Percentiles rank a stretch among this genome's conserved stretches.
These are phyloP conservation scores for Bradypus variegatus DNA, from an alignment of 2,797 vertebrate genomes.

Conservation along the genomic window DNA sequence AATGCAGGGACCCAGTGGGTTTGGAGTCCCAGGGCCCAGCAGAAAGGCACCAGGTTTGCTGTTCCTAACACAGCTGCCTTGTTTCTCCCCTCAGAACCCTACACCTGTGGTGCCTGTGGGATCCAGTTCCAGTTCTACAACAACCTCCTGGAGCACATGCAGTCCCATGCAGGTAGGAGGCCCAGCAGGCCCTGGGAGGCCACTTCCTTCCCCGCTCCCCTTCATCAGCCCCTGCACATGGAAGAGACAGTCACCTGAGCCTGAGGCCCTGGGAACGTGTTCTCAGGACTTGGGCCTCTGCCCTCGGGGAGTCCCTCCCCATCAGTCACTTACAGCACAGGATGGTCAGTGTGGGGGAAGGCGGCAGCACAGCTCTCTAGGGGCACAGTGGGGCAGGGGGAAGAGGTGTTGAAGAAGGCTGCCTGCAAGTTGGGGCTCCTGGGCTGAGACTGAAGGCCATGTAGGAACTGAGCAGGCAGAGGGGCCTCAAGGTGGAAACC, in stretches of 20 bases:
- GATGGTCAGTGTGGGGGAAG: background rate
- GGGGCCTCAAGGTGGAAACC: rapidly evolving
- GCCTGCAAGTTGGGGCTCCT: background rate
- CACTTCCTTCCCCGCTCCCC: background rate
- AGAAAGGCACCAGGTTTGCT: background rate
- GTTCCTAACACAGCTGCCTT: slow-evolving; percentile 62
- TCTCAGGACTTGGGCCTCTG: background rate
- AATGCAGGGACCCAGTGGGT: background rate
- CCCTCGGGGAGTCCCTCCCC: background rate
- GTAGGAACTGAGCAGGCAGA: background rate
- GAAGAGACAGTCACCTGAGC: background rate
- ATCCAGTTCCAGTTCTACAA: slow-evolving; percentile 99
- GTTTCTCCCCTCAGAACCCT: slow-evolving; percentile 90
- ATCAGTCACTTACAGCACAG: no score
- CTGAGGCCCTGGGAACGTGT: background rate
- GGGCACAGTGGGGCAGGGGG: background rate
- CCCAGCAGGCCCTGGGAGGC: background rate
- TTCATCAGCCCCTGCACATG: no score
- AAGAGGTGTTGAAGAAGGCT: background rate
- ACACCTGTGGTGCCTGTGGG: slow-evolving; percentile 98
- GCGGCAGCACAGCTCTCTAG: background rate
- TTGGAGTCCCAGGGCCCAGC: background rate
- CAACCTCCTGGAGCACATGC: slow-evolving; percentile 99
- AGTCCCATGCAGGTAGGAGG: slow-evolving; percentile 95
- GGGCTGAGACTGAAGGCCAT: background rate